Conservation (phyloP, 1,140 invertebrate species). For the Dinoponera quadriceps region DNA sequence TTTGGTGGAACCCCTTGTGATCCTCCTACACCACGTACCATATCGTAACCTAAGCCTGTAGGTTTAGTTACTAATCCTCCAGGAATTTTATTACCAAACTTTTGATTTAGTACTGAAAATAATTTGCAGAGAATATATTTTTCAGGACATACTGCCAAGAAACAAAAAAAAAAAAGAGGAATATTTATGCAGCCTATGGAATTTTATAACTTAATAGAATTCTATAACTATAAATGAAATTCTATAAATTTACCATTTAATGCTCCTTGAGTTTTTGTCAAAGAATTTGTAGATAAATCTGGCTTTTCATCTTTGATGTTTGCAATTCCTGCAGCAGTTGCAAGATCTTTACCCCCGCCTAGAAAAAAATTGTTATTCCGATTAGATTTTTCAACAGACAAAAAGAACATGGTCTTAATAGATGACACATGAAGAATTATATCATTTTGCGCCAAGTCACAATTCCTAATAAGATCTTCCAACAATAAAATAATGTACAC, state of each 20-base stretch:
- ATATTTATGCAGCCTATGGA: too few relatives aligned
- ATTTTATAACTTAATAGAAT: too few relatives aligned
- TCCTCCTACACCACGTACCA: conserved; percentile 80
- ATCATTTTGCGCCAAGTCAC: conserved; percentile 4
- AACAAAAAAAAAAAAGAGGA: conserved; percentile 7
- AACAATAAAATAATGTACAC: not conserved
- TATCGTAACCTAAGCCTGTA: conserved; percentile 85
- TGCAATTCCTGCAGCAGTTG: conserved; percentile 89
- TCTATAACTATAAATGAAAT: not conserved
- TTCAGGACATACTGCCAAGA: not conserved
- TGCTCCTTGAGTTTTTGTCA: conserved; percentile 75
- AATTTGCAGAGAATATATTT: conserved; percentile 1
- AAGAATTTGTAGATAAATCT: conserved; percentile 52
- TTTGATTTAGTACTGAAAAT: conserved; percentile 75
- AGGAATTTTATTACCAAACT: conserved; percentile 83
- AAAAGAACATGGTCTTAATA: conserved; percentile 16
- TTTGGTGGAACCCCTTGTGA: conserved; percentile 77
- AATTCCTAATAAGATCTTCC: not conserved
- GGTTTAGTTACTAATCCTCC: conserved; percentile 86
- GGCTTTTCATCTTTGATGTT: conserved; percentile 80
- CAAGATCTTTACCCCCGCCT: conserved; percentile 93
- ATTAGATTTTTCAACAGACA: not conserved
- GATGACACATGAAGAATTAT: not conserved
- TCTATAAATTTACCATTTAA: conserved; percentile 71
- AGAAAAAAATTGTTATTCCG: conserved; percentile 63